Evolutionary conservation across 92 coral and sea anemone species (phyloP).

Genomic region (Galaxea fascicularis): DNA sequence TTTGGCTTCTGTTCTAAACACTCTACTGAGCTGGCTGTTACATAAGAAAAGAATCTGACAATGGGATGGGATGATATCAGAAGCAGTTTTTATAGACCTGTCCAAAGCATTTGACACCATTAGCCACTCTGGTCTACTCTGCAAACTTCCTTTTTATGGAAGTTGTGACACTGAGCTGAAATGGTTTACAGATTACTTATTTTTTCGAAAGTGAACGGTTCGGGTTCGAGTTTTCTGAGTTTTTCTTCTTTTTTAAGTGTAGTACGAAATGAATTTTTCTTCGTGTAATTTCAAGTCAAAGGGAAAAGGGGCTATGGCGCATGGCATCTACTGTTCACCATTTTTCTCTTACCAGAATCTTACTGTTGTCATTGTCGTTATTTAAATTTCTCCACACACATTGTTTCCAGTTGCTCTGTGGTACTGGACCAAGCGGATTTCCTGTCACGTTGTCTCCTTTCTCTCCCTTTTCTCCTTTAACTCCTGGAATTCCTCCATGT

Average conservation of each 20-base stretch:
- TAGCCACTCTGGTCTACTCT: not conserved
- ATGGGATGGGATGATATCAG: conserved; percentile 6
- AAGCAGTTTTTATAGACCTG: conserved; percentile 29
- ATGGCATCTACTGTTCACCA: too few relatives aligned
- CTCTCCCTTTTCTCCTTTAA: not conserved
- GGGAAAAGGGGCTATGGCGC: too few relatives aligned
- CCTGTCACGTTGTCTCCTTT: not conserved
- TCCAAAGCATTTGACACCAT: conserved; percentile 25
- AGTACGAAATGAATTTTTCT: too few relatives aligned
- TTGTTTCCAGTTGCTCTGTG: not conserved
- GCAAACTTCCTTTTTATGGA: not conserved
- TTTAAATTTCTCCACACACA: not conserved
- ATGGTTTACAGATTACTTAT: too few relatives aligned
- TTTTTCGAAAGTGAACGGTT: too few relatives aligned
- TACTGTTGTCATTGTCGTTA: not conserved
- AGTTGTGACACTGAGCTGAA: too few relatives aligned
- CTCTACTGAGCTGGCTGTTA: conserved; percentile 9
- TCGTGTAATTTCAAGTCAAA: too few relatives aligned
- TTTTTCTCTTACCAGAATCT: not conserved
- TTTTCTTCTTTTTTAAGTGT: too few relatives aligned
- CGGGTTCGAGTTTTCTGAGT: too few relatives aligned
- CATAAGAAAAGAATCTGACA: not conserved
- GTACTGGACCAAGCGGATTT: not conserved
- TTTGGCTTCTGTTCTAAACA: conserved; percentile 19
- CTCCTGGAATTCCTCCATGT: not conserved